Conservation (phyloP, 2,797 vertebrate species). For the Mormyrops boulengeri region DNA sequence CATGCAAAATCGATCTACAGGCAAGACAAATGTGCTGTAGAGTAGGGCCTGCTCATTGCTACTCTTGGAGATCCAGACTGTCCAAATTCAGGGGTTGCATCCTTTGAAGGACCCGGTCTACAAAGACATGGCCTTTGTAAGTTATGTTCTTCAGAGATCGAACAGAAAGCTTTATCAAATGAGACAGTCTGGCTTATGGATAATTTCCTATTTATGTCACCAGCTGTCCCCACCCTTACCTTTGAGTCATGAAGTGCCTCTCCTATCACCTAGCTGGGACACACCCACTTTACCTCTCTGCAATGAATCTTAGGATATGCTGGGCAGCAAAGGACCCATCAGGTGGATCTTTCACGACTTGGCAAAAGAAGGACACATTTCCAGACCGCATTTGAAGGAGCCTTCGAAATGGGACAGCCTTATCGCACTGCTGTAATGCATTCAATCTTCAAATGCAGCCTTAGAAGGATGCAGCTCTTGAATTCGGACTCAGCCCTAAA, state of each 20-base stretch:
- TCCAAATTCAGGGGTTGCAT: not conserved
- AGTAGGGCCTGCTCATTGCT: not conserved
- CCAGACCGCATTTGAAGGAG: not conserved
- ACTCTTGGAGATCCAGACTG: not conserved
- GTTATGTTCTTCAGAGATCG: not conserved
- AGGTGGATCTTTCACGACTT: not conserved
- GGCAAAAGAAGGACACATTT: not conserved
- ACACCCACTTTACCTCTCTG: not conserved
- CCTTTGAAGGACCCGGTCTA: not conserved
- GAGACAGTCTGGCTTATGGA: not conserved
- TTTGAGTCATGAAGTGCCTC: not conserved
- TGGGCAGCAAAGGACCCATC: not conserved
- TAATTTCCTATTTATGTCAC: not conserved
- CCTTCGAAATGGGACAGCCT: not conserved
- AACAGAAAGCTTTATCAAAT: not conserved
- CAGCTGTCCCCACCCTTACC: not conserved
- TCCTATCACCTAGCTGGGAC: not conserved
- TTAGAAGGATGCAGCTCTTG: not conserved
- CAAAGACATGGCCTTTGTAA: not conserved
- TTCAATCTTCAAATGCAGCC: not conserved
- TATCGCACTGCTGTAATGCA: not conserved
- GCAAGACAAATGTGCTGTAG: constrained; percentile 16
- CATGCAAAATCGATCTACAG: constrained; percentile 33
- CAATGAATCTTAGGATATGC: not conserved
- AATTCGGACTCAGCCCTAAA: not conserved